Percentiles rank a stretch among this genome's conserved stretches.
These are phyloP conservation scores for Lagenorhynchus albirostris DNA, from an alignment of 2,113 vertebrate genomes.

Conservation along the genomic window DNA sequence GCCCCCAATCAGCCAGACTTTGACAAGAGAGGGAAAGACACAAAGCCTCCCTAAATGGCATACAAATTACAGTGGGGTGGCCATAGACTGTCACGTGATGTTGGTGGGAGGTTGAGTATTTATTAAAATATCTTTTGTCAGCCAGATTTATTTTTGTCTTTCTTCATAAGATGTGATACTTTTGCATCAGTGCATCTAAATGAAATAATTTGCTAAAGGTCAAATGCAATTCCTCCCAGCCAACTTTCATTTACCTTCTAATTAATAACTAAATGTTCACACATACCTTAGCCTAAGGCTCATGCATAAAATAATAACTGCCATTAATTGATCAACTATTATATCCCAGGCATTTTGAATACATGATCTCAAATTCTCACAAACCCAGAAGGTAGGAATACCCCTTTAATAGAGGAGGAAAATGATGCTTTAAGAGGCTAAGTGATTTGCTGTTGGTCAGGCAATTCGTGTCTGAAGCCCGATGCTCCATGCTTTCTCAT, in stretches of 20 bases:
- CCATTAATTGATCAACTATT: constrained; percentile 74
- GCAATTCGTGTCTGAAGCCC: background rate
- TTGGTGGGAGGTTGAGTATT: constrained; percentile 52
- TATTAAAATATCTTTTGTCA: constrained; percentile 71
- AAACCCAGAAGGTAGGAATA: constrained; percentile 26
- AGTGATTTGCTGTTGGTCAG: constrained; percentile 26
- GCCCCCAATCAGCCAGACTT: background rate
- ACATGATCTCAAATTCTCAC: constrained; percentile 42
- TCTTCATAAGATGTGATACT: constrained; percentile 67
- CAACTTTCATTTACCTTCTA: constrained; percentile 75
- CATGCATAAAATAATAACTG: constrained; percentile 57
- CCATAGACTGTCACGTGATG: background rate
- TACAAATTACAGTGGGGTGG: background rate
- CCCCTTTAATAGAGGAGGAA: background rate
- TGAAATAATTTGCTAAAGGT: constrained; percentile 75
- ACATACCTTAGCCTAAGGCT: constrained; percentile 58
- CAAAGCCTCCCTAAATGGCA: background rate
- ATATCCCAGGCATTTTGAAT: constrained; percentile 46
- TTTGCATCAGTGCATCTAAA: constrained; percentile 70
- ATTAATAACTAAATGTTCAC: constrained; percentile 73
- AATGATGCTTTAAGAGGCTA: constrained; percentile 19
- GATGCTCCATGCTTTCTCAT: background rate
- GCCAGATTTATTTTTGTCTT: constrained; percentile 64
- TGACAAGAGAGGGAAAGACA: background rate
- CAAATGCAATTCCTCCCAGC: constrained; percentile 69